phyloP scores from a whole-genome alignment of 2,113 vertebrate species.

The Onychostruthus taczanowskii region DNA sequence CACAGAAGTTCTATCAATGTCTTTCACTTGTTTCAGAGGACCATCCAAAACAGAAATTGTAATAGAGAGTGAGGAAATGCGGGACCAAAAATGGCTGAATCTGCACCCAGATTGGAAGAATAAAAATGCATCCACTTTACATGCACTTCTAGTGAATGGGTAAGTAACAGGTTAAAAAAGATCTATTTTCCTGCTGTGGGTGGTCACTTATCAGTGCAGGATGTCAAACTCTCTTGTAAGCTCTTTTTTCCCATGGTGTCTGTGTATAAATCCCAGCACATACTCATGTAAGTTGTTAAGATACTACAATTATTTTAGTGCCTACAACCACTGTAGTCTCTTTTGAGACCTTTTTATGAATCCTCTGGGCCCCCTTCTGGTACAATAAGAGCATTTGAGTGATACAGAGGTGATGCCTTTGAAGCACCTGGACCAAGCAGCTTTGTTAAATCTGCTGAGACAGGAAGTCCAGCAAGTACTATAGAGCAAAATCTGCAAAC shows the following conservation, averaged over 20 bases:
- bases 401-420: not conserved
- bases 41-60: conserved; percentile 74
- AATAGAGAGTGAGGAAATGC: conserved; percentile 59
- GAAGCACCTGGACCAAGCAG: not conserved
- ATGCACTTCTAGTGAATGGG: conserved; percentile 83
- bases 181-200: not conserved
- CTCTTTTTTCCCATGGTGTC: not conserved
- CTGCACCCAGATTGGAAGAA: conserved; percentile 79
- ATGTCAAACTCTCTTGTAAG: not conserved
- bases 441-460: not conserved
- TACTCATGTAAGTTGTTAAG: not conserved
- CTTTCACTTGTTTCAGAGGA: conserved; percentile 72
- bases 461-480: not conserved
- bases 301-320: not conserved
- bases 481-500: not conserved
- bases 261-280: not conserved
- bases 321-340: not conserved
- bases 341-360: not conserved
- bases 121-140: conserved; percentile 80
- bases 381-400: not conserved
- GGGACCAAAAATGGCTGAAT: conserved; percentile 82
- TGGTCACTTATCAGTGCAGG: not conserved
- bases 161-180: conserved; percentile 66
- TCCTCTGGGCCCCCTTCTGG: not conserved
- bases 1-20: not conserved